Evolutionary conservation across 2,888 invertebrate species (phyloP).

Genomic region (Caenorhabditis panamensis): DNA sequence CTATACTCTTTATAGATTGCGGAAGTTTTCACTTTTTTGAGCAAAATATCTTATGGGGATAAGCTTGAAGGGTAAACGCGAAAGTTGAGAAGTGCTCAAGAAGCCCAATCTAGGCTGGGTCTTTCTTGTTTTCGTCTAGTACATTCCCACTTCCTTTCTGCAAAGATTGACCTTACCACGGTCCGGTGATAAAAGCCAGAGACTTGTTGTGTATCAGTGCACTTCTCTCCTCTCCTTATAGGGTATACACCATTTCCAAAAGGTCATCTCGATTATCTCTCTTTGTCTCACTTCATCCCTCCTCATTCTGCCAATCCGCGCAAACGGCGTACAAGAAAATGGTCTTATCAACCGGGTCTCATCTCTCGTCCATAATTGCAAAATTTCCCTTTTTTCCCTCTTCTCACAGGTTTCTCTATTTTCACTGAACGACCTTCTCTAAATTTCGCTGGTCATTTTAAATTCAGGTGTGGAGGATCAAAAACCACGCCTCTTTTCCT

Average conservation of each 20-base stretch:
- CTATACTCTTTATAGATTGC: neutral
- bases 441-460: neutral
- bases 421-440: conserved; percentile 13
- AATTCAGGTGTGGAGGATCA: neutral
- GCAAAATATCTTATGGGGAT: too few relatives aligned
- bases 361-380: conserved; percentile 14
- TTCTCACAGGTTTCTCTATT: conserved; percentile 10
- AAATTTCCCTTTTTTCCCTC: neutral
- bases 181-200: neutral
- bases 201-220: neutral
- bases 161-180: neutral
- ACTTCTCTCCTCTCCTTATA: neutral
- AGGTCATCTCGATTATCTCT: conserved; percentile 6
- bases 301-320: conserved; percentile 10
- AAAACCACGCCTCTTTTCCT: neutral
- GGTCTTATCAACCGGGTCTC: conserved; percentile 9
- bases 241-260: neutral
- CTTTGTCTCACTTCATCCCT: neutral
- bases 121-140: too few relatives aligned
- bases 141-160: too few relatives aligned
- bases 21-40: too few relatives aligned
- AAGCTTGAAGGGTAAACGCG: too few relatives aligned
- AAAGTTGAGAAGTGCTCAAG: too few relatives aligned
- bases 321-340: neutral
- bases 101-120: too few relatives aligned